Conservation (phyloP, 2,888 invertebrate species). For the Leptarthrus brevirostris region DNA sequence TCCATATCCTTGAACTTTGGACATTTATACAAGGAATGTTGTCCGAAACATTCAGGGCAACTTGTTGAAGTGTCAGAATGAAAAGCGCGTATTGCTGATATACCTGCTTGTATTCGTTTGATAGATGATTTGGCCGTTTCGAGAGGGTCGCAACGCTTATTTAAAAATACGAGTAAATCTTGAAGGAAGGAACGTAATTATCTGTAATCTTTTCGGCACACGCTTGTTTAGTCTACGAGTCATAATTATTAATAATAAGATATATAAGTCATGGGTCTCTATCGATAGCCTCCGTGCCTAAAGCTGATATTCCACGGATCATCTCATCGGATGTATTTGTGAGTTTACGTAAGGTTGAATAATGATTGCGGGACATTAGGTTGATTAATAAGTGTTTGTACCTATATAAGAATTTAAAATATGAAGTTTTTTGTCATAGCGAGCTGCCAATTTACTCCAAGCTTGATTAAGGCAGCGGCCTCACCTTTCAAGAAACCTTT, state of each 20-base stretch:
- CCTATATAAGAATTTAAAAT: background rate
- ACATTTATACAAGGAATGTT: background rate
- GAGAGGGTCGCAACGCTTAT: background rate
- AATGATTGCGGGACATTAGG: background rate
- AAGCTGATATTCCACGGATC: background rate
- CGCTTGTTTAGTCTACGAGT: background rate
- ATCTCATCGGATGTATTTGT: background rate
- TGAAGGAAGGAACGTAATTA: background rate
- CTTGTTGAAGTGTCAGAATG: background rate
- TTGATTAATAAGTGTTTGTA: background rate
- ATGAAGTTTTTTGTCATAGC: conserved; percentile 1
- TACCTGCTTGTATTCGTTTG: background rate
- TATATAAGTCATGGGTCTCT: background rate
- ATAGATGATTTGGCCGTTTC: background rate
- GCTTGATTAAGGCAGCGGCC: background rate
- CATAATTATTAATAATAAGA: background rate
- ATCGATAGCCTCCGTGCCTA: background rate
- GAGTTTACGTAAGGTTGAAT: background rate
- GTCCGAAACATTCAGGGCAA: background rate
- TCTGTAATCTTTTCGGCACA: background rate
- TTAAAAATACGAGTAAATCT: background rate
- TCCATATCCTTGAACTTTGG: background rate
- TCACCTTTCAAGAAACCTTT: background rate
- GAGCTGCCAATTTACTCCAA: background rate
- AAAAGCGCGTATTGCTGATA: background rate